These are phyloP conservation scores for Dryas iulia DNA, from an alignment of 1,140 invertebrate species.

Conservation along the genomic window DNA sequence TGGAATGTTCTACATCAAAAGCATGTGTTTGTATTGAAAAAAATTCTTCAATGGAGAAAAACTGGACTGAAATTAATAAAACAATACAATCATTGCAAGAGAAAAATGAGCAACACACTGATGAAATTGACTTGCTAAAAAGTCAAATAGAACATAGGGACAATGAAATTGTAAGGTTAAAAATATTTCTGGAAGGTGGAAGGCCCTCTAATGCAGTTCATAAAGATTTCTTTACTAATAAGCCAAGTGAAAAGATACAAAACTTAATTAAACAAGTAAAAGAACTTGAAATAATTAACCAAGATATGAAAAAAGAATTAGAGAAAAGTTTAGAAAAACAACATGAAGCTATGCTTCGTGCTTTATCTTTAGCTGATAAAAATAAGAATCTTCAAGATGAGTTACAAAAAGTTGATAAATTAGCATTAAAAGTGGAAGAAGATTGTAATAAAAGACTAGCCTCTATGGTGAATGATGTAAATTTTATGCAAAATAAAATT, in stretches of 20 bases:
- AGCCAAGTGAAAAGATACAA: constrained; percentile 59
- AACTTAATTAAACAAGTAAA: constrained; percentile 75
- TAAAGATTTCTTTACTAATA: constrained; percentile 81
- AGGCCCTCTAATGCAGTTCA: constrained; percentile 79
- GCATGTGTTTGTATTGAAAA: constrained; percentile 58
- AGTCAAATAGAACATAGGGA: constrained; percentile 78
- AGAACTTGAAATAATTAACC: constrained; percentile 79
- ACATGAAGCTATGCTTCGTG: constrained; percentile 87
- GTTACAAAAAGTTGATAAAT: constrained; percentile 84
- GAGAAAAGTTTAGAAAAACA: constrained; percentile 82
- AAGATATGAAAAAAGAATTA: constrained; percentile 81
- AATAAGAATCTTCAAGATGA: constrained; percentile 85
- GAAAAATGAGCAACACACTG: constrained; percentile 56
- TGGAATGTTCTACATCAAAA: constrained; percentile 43
- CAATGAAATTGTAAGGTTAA: constrained; percentile 83
- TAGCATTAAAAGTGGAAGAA: constrained; percentile 85
- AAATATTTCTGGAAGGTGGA: constrained; percentile 83
- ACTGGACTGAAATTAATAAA: constrained; percentile 49
- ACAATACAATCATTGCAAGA: constrained; percentile 56
- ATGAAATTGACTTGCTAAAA: constrained; percentile 70
- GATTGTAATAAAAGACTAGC: constrained; percentile 81
- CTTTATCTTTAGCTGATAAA: constrained; percentile 84
- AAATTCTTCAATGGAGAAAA: constrained; percentile 38
- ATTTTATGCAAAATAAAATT: constrained; percentile 55
- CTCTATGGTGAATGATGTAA: constrained; percentile 56